These are phyloP conservation scores for Hypselothyrea guttata DNA, from an alignment of 2,888 invertebrate genomes.

Conservation along the genomic window DNA sequence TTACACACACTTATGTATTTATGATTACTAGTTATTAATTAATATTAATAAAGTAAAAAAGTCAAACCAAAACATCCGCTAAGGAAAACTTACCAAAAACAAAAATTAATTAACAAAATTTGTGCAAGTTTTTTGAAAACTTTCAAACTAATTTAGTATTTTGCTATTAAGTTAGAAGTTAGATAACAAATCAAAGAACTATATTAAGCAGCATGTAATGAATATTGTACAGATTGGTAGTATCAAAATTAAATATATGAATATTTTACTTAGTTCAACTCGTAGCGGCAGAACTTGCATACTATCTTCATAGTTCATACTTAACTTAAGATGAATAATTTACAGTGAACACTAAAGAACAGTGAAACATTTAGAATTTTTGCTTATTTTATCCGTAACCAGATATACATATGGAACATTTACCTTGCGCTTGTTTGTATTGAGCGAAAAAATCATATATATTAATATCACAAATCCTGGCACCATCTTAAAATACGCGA, in stretches of 20 bases:
- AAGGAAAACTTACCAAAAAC: conserved; percentile 57
- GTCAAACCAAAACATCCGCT: conserved; percentile 55
- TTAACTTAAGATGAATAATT: too few relatives aligned
- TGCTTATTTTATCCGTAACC: too few relatives aligned
- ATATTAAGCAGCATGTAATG: too few relatives aligned
- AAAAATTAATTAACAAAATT: conserved; percentile 10
- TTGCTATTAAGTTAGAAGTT: background rate
- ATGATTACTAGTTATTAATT: background rate
- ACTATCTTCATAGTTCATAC: too few relatives aligned
- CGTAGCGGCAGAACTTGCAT: too few relatives aligned
- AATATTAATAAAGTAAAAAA: conserved; percentile 6
- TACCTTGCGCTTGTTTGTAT: too few relatives aligned
- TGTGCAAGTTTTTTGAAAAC: conserved; percentile 61
- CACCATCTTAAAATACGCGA: too few relatives aligned
- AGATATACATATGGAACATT: too few relatives aligned
- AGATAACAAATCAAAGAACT: background rate
- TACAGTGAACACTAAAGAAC: background rate
- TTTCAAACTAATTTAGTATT: conserved; percentile 35
- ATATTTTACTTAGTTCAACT: conserved; percentile 7
- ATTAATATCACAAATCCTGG: too few relatives aligned
- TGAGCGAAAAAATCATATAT: too few relatives aligned
- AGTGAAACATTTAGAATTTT: too few relatives aligned
- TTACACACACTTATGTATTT: conserved; percentile 2
- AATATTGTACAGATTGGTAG: too few relatives aligned
- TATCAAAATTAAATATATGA: background rate